phyloP scores from a whole-genome alignment of 1,140 invertebrate species.

The Mylabris phalerata region DNA sequence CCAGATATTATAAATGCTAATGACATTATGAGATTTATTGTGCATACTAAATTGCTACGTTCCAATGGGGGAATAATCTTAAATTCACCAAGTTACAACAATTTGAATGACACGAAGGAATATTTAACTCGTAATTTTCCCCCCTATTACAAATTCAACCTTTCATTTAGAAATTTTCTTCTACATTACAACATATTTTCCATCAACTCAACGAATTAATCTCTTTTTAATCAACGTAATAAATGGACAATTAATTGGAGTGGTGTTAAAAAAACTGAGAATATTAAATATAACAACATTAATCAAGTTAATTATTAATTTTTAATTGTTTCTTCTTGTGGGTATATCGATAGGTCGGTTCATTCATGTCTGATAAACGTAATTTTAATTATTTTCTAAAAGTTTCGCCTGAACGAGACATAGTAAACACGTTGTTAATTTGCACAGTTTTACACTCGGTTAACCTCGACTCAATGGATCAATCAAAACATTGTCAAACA shows the following conservation, averaged over 20 bases:
- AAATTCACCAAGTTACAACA: constrained; percentile 1
- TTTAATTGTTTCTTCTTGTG: too few species aligned
- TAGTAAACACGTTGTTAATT: constrained; percentile 27
- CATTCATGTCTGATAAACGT: constrained; percentile 18
- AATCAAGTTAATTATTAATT: too few species aligned
- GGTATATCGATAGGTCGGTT: constrained; percentile 9
- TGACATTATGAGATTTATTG: constrained; percentile 17
- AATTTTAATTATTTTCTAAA: constrained; percentile 15
- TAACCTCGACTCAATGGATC: constrained; percentile 22
- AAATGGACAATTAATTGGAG: too few species aligned
- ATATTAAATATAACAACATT: too few species aligned
- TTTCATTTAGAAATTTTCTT: too few species aligned
- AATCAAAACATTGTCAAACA: constrained; percentile 24
- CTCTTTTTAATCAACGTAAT: too few species aligned
- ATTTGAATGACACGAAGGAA: constrained; percentile 2
- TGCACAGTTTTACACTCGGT: constrained; percentile 21
- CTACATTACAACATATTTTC: too few species aligned
- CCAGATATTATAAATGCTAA: constrained; percentile 18
- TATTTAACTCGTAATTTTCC: neutral
- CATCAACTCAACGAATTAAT: too few species aligned
- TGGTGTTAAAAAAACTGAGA: too few species aligned
- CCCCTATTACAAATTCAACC: too few species aligned
- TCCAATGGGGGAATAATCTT: constrained; percentile 6
- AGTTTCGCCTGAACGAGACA: constrained; percentile 15
- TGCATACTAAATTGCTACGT: constrained; percentile 15